Percentiles rank a stretch among this genome's conserved stretches.
These are phyloP conservation scores for Propsilocerus akamusi DNA, from an alignment of 1,140 invertebrate genomes.

Conservation along the genomic window DNA sequence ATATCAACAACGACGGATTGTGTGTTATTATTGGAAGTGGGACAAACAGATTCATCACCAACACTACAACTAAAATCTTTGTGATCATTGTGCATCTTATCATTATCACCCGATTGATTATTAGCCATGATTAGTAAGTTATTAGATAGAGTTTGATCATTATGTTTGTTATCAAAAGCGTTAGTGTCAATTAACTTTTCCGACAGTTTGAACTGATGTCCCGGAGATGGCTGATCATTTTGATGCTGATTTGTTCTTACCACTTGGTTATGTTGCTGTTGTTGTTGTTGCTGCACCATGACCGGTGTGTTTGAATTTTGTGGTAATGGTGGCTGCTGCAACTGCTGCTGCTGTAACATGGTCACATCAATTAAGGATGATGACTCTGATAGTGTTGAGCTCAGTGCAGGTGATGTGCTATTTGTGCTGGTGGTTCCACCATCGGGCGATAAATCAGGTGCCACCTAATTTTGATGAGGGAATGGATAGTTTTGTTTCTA, in stretches of 20 bases:
- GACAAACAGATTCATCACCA: not conserved
- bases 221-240: no score
- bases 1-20: not conserved
- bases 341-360: not conserved
- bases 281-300: not conserved
- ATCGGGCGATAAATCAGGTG: not conserved
- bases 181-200: constrained; percentile 1
- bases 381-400: not conserved
- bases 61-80: constrained; percentile 2
- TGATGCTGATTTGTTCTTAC: constrained; percentile 2
- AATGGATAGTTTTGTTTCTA: no score
- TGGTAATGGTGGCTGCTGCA: not conserved
- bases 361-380: not conserved
- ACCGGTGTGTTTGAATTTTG: no score
- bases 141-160: not conserved
- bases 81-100: no score
- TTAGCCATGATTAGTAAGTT: constrained; percentile 1
- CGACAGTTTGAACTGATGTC: no score
- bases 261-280: not conserved
- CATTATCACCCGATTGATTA: no score
- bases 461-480: constrained; percentile 3
- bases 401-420: constrained; percentile 1
- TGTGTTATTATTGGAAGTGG: not conserved
- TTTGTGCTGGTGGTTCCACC: constrained; percentile 1
- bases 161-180: not conserved